Percentiles rank a stretch among this genome's conserved stretches.
Conservation (phyloP, 2,888 invertebrate species). For the Caenorhabditis plicata region DNA sequence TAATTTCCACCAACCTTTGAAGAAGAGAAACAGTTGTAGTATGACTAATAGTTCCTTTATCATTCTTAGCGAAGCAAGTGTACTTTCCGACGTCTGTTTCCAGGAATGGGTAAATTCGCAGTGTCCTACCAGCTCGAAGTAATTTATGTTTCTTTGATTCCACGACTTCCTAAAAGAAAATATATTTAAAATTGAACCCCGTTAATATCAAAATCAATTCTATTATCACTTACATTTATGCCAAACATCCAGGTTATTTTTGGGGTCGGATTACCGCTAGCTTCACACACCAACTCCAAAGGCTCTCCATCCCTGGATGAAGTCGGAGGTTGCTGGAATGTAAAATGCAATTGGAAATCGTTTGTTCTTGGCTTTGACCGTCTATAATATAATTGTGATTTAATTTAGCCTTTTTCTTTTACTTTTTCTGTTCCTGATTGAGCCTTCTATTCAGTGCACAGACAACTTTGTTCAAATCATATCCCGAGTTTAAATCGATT, state of each 20-base stretch:
- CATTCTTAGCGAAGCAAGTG: constrained; percentile 18
- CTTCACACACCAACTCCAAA: constrained; percentile 56
- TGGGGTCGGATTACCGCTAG: constrained; percentile 50
- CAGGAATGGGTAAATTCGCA: constrained; percentile 61
- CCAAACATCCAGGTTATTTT: constrained; percentile 47
- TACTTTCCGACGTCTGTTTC: constrained; percentile 58
- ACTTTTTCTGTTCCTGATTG: no score
- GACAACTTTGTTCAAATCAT: constrained; percentile 3
- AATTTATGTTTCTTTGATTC: constrained; percentile 53
- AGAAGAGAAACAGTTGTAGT: constrained; percentile 13
- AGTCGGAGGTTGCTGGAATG: constrained; percentile 46
- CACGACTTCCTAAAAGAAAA: constrained; percentile 23
- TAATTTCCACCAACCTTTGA: constrained; percentile 7
- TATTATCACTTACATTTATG: constrained; percentile 3
- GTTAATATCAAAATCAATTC: no score
- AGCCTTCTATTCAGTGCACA: no score
- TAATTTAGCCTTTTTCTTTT: no score
- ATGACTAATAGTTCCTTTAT: constrained; percentile 7
- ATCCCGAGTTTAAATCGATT: constrained; percentile 4
- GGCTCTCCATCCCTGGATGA: constrained; percentile 52
- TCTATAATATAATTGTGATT: no score
- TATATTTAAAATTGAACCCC: constrained; percentile 1
- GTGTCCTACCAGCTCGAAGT: constrained; percentile 31
- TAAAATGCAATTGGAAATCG: no score
- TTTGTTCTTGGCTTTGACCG: constrained; percentile 12